Base-by-base conservation (phyloP, 2,797 vertebrate species). In the Poeciliopsis turneri region DNA sequence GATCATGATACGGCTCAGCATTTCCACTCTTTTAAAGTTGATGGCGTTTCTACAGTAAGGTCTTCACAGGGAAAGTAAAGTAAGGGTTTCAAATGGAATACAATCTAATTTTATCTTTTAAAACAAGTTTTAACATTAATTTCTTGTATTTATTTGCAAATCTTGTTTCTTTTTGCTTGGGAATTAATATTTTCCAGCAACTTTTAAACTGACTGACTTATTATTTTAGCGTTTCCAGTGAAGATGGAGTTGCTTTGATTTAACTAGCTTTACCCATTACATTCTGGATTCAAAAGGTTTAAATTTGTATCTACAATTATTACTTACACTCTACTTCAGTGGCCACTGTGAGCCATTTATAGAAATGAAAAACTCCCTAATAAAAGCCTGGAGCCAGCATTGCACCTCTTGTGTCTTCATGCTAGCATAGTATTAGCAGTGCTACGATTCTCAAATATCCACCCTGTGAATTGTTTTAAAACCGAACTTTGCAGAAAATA, bases 91-190 rank as follows among this genome's bases (percentile, higher is more conserved):
- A 87, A 55, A 30, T 33, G 33, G 79, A 90, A 89, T 90, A 78
- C 46, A 87, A 86, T 86, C 73, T 85, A 80, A 87, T 77, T 90
- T 90, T 83, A 69, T 72, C 46, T 33, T 74, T 25, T 18, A 15
- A 28, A 77, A 72, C 33, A 51, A 66, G 25, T 46, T 8, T 45
- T 45, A 43, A 75, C 3, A 20, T 81, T 86, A 82, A 83, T 69
- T 81, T 78, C 88, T 92, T 78, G 86, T 92, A 89, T 86, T 78
- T 86, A 84, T 89, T 77, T 73, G 10, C 3, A 41, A 23, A 2
- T 39, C 1, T 49, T 15, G 10, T n/a, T 41, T 18, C 15, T 41
- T n/a, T 39, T 3, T 74, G 20, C 15, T 55, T 41, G n/a, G 23
- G 51, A 43, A 73, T 10, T 3, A 55, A 30, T 45, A n/a, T 57